Evolutionary conservation across 2,113 vertebrate genomes (phyloP).

Genomic region (sheep (Ovis aries)): ARS-UI_Ramb_v3.0 NC_056054.1:127851001-127851500

Average conservation of each 20-base stretch:
- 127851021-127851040: not conserved
- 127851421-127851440: not conserved
- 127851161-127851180: not conserved
- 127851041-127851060: not conserved
- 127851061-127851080: not conserved
- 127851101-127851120: not conserved
- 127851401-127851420: not conserved
- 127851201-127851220: not conserved
- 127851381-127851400: not conserved
- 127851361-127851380: not conserved
- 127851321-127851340: not conserved
- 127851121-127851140: not conserved
- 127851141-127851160: not conserved
- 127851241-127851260: not conserved
- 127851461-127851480: not conserved
- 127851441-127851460: not conserved
- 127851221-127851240: not conserved
- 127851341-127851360: not conserved
- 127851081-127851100: not conserved
- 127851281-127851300: not conserved
- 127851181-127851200: not conserved
- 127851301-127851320: not conserved
- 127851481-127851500: too few relatives aligned
- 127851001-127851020: fast-evolving
- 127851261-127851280: not conserved